A percentile compares a stretch with the other conserved stretches of the same genome.
Evolutionary conservation across 2,888 invertebrate genomes (phyloP).

Genomic region (Cybosia mesomella): DNA sequence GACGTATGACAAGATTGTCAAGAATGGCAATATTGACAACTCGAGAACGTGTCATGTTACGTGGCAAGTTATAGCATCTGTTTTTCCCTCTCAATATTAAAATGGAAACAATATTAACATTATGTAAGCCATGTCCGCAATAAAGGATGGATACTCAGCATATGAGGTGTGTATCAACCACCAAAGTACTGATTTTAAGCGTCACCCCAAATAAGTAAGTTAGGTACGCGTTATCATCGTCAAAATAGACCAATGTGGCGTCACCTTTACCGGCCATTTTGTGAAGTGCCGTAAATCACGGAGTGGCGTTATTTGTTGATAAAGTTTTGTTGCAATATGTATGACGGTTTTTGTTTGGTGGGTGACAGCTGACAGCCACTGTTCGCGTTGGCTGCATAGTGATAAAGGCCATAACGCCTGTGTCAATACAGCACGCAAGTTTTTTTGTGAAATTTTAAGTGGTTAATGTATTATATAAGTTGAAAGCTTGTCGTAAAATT

Average conservation of each 20-base stretch:
- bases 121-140: too few relatives aligned
- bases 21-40: too few relatives aligned
- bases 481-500: neutral
- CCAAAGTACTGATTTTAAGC: too few relatives aligned
- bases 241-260: neutral
- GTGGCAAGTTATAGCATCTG: too few relatives aligned
- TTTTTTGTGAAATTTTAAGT: neutral
- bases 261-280: conserved; percentile 37
- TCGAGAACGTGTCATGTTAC: too few relatives aligned
- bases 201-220: too few relatives aligned
- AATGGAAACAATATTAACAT: too few relatives aligned
- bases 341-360: conserved; percentile 42
- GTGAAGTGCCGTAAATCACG: conserved; percentile 57
- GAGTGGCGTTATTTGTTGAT: conserved; percentile 58
- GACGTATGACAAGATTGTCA: too few relatives aligned
- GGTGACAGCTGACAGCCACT: conserved; percentile 20
- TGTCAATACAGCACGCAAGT: neutral
- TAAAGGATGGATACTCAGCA: too few relatives aligned
- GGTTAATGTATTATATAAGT: neutral
- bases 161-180: too few relatives aligned
- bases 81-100: too few relatives aligned
- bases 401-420: conserved; percentile 1
- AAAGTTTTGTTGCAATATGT: conserved; percentile 53
- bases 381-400: neutral
- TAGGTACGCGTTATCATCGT: too few relatives aligned